Percentiles rank a stretch among this genome's conserved stretches.
Evolutionary conservation across 2,888 invertebrate species (phyloP).

Genomic region (Caenorhabditis uteleia): DNA sequence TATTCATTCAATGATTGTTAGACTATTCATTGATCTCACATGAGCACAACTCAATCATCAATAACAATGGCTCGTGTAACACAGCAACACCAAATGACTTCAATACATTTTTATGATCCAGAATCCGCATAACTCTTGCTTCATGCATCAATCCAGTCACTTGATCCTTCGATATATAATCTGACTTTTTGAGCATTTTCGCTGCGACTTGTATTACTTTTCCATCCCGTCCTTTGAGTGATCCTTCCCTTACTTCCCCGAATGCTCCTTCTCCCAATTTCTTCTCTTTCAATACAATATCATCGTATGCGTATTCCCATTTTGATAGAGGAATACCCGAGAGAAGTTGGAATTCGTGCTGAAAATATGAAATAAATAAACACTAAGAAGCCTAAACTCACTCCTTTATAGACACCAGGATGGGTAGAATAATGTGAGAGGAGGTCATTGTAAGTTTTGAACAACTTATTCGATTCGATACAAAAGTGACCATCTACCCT

Average conservation of each 20-base stretch:
- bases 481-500: constrained; percentile 7
- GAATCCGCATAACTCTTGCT: constrained; percentile 5
- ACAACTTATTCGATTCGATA: constrained; percentile 8
- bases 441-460: constrained; percentile 16
- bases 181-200: constrained; percentile 10
- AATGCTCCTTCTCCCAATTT: constrained; percentile 19
- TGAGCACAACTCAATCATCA: constrained; percentile 9
- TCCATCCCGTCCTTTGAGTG: not conserved
- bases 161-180: not conserved
- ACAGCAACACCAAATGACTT: constrained; percentile 5
- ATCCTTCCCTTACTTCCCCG: constrained; percentile 12
- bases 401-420: no score
- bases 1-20: not conserved
- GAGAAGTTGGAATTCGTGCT: constrained; percentile 17
- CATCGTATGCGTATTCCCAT: constrained; percentile 31
- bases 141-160: constrained; percentile 8
- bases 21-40: constrained; percentile 2
- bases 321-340: not conserved
- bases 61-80: constrained; percentile 7
- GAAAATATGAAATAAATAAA: constrained; percentile 1
- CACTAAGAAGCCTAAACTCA: no score
- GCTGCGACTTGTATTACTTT: constrained; percentile 5
- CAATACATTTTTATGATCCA: constrained; percentile 13
- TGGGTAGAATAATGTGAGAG: constrained; percentile 7
- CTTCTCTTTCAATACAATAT: constrained; percentile 13